Evolutionary conservation across 2,797 vertebrate genomes (phyloP), one percentile per base, ranked within the genome.

Genomic region (Rhodeus uyekii): DNA sequence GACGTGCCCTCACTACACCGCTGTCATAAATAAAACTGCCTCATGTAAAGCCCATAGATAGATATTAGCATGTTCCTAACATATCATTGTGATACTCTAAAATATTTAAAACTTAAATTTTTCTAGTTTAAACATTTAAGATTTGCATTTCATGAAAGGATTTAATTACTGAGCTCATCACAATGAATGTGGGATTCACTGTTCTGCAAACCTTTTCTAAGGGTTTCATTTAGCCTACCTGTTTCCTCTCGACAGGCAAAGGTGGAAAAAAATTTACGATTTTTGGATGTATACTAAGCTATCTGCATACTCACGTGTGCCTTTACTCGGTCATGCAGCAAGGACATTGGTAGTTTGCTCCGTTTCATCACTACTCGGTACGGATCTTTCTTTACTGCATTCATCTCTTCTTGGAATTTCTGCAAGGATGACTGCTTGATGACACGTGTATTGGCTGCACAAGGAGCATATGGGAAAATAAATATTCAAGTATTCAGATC

Each of bases 381-480:
- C 0, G 98, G 98, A 89, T 99, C 96, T 80, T 97, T 99, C 93
- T 97, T 93, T 19, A 99, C 91, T 0, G 89, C 92, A 46, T 94
- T 95, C 97, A 99, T 99, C 89, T 99, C 98, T 0, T 99, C 98
- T 88, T 99, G 97, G 89, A 99, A 99, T 83, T 95, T 98, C 91
- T 99, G 98, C 0, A 99, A 94, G 24, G 97, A 98, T 0, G 98
- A 95, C 58, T 99, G 98, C 91, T 98, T 99, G 92, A 99, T 98
- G 79, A 99, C 97, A 34, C 97, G 96, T 16, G 98, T 99, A 85
- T 99, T 99, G 87, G 96, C 98, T 99, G 91, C 53, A 79, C 4
- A 44, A 75, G 19, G 8, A 73, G 46, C 2, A 39, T n/a, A 39
- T n/a, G 14, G 24, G 22, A 69, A 10, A 9, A 38, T 18, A 48